Conservation (phyloP, 1,140 invertebrate genomes). For the Subanguina moxae region DNA sequence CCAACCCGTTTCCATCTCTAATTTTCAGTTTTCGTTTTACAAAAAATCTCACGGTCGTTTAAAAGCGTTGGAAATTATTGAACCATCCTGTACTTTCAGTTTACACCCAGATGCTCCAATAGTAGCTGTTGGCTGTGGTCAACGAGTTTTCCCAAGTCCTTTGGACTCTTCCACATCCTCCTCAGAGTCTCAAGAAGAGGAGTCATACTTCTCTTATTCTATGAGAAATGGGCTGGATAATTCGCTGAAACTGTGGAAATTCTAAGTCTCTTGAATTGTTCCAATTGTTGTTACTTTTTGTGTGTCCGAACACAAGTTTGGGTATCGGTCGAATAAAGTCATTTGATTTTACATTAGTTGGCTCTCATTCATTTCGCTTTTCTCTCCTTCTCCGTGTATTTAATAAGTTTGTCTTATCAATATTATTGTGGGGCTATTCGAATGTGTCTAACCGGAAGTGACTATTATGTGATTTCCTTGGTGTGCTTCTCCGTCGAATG, state of each 20-base stretch:
- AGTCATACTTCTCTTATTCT: neutral
- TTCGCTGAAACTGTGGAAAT: conserved; percentile 15
- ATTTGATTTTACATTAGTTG: too few relatives aligned
- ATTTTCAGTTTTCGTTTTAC: too few relatives aligned
- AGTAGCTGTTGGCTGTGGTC: conserved; percentile 30
- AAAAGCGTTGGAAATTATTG: too few relatives aligned
- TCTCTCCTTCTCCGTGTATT: neutral
- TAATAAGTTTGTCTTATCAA: neutral
- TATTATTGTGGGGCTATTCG: neutral
- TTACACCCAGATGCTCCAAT: conserved; percentile 31
- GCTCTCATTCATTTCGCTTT: neutral
- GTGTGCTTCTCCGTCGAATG: neutral
- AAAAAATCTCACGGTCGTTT: too few relatives aligned
- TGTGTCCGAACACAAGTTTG: too few relatives aligned
- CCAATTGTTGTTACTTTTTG: too few relatives aligned
- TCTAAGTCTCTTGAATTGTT: neutral
- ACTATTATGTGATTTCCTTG: neutral
- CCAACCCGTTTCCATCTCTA: too few relatives aligned
- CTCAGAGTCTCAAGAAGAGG: conserved; percentile 12
- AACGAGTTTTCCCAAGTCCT: conserved; percentile 32
- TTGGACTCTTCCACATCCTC: neutral
- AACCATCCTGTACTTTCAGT: conserved; percentile 29
- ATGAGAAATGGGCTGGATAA: conserved; percentile 7
- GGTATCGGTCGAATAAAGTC: too few relatives aligned
- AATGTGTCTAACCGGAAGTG: conserved; percentile 5